Percentiles rank a stretch among this genome's conserved stretches.
Conservation (phyloP, 1,140 invertebrate genomes). For the Diorhabda elongata region DNA sequence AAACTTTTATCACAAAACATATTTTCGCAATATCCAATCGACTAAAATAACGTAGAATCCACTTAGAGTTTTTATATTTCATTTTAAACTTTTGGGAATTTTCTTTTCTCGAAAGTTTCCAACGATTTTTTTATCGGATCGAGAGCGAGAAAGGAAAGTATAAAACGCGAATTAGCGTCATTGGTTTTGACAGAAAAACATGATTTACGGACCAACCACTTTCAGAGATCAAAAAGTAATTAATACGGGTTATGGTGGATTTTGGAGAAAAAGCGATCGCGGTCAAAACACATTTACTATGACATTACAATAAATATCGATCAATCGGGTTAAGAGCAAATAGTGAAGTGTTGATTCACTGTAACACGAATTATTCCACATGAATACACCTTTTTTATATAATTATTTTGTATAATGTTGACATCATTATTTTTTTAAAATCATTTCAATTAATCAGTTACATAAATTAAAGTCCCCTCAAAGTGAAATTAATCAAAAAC, state of each 20-base stretch:
- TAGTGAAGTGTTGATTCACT: too few relatives aligned
- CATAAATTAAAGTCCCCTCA: too few relatives aligned
- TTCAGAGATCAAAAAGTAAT: constrained; percentile 1
- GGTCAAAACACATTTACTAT: background rate
- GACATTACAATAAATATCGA: background rate
- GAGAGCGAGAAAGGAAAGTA: constrained; percentile 1
- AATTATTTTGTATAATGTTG: too few relatives aligned
- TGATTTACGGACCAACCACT: background rate
- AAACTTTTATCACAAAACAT: too few relatives aligned
- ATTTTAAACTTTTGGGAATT: background rate
- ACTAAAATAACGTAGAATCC: too few relatives aligned
- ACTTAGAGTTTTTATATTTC: background rate
- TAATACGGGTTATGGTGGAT: background rate
- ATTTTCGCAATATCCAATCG: too few relatives aligned
- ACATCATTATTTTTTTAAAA: too few relatives aligned
- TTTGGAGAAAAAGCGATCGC: background rate
- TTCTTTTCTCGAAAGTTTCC: background rate
- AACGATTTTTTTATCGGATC: background rate
- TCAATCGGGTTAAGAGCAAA: background rate
- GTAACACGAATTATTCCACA: too few relatives aligned
- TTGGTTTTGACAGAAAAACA: constrained; percentile 1
- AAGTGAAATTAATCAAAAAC: too few relatives aligned
- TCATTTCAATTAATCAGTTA: too few relatives aligned
- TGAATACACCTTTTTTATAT: too few relatives aligned
- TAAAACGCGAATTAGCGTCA: constrained; percentile 2